Evolutionary conservation across 2,797 vertebrate species (phyloP), one percentile per base, ranked within the genome.

Genomic region (Alcedo quadribrachys): DNA sequence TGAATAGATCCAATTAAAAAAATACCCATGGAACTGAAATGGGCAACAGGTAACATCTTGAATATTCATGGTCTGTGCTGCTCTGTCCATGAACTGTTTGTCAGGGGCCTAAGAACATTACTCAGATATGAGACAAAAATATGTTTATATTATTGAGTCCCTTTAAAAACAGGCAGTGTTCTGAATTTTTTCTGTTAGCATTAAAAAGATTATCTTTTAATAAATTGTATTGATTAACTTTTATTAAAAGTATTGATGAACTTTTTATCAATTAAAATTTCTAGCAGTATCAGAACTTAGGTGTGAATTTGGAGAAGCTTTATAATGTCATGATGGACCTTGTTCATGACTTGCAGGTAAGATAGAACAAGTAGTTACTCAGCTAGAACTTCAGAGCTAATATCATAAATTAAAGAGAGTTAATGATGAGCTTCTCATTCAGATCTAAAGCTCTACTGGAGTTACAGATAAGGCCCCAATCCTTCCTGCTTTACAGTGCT

Each of bases 281-380:
- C 22, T 87, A 69, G 90, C 92, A 98, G 98, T 94, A 96, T 89
- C 97, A 97, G 91, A 97, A 96, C 32, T 58, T 98, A 37, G 89
- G 96, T 87, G 92, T 94, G 50, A 96, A 94, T 81, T 98, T 99
- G 94, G 95, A 65, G 93, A 96, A 95, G 14, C 98, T 99, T 81
- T 97, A 98, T 96, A 89, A 91, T 20, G 95, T 99, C 24, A 98
- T 97, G 78, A 90, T 88, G 95, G 94, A 97, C 28, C 97, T 99
- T 13, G 67, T 96, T 70, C 92, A 40, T 81, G 97, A 97, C 88
- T 97, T 99, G 65, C 95, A 98, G 98, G 99, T 98, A 89, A 97
- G 96, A 66, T 30, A 12, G 18, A 68, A 61, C 50, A 90, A 70
- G 5, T 30, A 45, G n/a, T 76, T 66, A 32, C 17, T 79, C 8